Base-by-base conservation (phyloP, 2,113 vertebrate genomes). In the rabbit (Oryctolagus cuniculus) region DNA sequence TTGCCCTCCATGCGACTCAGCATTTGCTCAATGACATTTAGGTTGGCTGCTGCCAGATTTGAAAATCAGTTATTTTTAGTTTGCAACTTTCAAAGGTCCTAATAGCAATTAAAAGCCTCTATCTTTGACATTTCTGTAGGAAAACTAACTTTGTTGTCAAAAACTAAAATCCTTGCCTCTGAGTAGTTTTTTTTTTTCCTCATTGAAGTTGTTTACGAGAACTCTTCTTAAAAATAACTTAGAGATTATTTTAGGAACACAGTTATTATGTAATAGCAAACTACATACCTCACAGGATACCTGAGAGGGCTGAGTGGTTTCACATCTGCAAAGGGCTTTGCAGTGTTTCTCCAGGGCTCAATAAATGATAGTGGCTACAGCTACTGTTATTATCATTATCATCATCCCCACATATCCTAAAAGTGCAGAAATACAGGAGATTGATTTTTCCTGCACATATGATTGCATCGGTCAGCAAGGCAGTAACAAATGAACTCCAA, bases 201-300 rank as follows among this genome's bases (percentile, higher is more conserved):
- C 70, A 64, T 25, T 78, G 58, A 96, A 86, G 74, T 83, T 93
- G 89, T 95, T 94, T 93, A 80, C 82, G 38, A 75, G 64, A 97
- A 69, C 6, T 24, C 7, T 77, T 85, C 38, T 16, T 17, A 89
- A 89, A 93, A 91, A 82, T 22, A 83, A 79, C n/a, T 77, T 84
- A 36, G 44, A 89, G 36, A 85, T 90, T 91, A 93, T 90, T 95
- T 95, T 94, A 93, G 92, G 92, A 95, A 91, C 73, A 94, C 8
- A 34, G 70, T 81, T 87, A 85, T 87, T 92, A 70, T 51, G 31
- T 90, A 95, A 95, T 55, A 95, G 81, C 77, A 90, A 96, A 88
- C 25, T 29, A 36, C 9, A 11, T 70, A 22, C 58, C 27, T 87
- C 61, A 17, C 53, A 51, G 95, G 90, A 81, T 80, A 88, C 69